Percentiles rank a stretch among this genome's conserved stretches.
These are phyloP conservation scores for Drosophila robusta DNA, from an alignment of 2,888 invertebrate species.

Conservation along the genomic window DNA sequence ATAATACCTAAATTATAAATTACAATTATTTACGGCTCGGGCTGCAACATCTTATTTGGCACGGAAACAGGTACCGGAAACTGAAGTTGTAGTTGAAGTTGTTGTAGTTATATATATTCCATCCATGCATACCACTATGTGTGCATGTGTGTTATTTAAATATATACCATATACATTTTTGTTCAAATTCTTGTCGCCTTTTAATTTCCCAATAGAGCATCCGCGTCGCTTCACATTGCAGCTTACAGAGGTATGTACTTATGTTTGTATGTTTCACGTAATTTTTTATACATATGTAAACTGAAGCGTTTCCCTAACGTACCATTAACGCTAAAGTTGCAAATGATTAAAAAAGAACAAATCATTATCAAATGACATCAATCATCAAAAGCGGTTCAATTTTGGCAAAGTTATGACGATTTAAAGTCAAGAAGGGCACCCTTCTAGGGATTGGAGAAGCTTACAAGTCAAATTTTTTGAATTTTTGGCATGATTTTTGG, in stretches of 20 bases:
- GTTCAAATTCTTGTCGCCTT: constrained; percentile 25
- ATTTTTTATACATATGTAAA: not conserved
- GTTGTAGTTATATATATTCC: constrained; percentile 36
- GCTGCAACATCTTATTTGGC: constrained; percentile 20
- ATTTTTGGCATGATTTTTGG: not conserved
- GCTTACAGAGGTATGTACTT: constrained; percentile 21
- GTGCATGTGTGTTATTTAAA: constrained; percentile 65
- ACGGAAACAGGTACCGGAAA: constrained; percentile 42
- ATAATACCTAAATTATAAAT: constrained; percentile 49
- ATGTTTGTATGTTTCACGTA: not conserved
- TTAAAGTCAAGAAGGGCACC: too few relatives aligned
- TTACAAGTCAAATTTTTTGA: too few relatives aligned
- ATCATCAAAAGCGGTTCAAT: not conserved
- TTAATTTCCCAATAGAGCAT: not conserved
- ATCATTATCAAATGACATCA: not conserved
- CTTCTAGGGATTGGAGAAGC: too few relatives aligned
- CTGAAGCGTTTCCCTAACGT: too few relatives aligned
- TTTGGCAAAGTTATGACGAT: not conserved
- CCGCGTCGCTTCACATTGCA: constrained; percentile 1
- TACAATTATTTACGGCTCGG: constrained; percentile 35
- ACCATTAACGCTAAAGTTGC: too few relatives aligned
- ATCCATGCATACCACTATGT: constrained; percentile 32
- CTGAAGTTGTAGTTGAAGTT: constrained; percentile 43
- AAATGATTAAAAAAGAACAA: not conserved
- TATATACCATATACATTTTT: constrained; percentile 58